phyloP scores from a whole-genome alignment of 1,140 invertebrate genomes.

The Trissolcus basalis region DNA sequence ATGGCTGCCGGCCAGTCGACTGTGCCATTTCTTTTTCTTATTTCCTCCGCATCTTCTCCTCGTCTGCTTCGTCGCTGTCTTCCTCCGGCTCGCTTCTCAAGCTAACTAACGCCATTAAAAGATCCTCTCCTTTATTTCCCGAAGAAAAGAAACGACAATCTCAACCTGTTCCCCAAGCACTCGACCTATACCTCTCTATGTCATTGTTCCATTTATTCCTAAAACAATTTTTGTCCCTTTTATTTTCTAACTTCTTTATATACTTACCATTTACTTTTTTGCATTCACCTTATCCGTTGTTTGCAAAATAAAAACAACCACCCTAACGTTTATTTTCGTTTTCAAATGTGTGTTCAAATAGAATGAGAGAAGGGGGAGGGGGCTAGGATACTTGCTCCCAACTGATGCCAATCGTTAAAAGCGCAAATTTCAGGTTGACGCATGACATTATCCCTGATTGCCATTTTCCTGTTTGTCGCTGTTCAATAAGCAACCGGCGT shows the following conservation, averaged over 20 bases:
- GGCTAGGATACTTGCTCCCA: too few species aligned
- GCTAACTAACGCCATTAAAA: slow-evolving; percentile 44
- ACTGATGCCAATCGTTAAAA: too few species aligned
- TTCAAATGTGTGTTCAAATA: too few species aligned
- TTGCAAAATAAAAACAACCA: slow-evolving; percentile 11
- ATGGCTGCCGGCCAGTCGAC: slow-evolving; percentile 60
- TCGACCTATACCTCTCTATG: slow-evolving; percentile 27
- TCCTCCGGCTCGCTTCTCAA: slow-evolving; percentile 18
- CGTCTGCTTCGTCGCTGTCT: slow-evolving; percentile 35
- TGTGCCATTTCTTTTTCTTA: slow-evolving; percentile 44
- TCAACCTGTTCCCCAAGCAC: slow-evolving; percentile 40
- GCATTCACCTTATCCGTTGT: too few species aligned
- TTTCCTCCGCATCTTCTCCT: slow-evolving; percentile 39
- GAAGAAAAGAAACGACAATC: slow-evolving; percentile 51
- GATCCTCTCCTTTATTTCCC: slow-evolving; percentile 40
- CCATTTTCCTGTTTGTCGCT: slow-evolving; percentile 48
- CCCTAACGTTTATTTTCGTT: neutral
- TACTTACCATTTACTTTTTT: too few species aligned
- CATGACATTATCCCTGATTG: slow-evolving; percentile 47
- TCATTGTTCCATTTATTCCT: slow-evolving; percentile 39
- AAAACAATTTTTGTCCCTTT: slow-evolving; percentile 6
- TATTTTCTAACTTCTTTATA: too few species aligned
- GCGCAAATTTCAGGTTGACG: slow-evolving; percentile 24
- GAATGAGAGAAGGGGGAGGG: too few species aligned
- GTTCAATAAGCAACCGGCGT: slow-evolving; percentile 53